Conservation (phyloP, 1,140 invertebrate genomes). For the Drosophila jambulina region DNA sequence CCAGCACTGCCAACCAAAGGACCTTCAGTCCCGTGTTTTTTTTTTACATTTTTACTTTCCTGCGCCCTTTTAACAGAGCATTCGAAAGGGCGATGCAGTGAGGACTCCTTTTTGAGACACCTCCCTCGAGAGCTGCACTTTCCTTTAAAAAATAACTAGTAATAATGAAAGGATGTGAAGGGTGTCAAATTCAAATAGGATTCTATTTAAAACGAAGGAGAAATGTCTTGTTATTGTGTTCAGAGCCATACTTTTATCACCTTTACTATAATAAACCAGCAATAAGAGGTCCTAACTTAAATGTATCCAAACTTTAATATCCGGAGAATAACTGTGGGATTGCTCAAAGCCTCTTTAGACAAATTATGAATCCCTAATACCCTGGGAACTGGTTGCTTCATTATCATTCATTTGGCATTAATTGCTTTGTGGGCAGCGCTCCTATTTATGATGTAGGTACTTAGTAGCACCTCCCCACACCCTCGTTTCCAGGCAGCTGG, state of each 20-base stretch:
- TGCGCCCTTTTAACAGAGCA: slow-evolving; percentile 6
- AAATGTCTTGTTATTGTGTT: background rate
- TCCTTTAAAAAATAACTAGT: background rate
- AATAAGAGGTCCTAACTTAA: background rate
- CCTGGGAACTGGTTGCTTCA: slow-evolving; percentile 1
- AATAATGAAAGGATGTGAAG: background rate
- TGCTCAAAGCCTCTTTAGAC: slow-evolving; percentile 23
- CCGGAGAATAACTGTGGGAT: slow-evolving; percentile 15
- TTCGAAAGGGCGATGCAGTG: background rate
- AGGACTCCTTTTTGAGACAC: background rate
- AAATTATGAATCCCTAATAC: background rate
- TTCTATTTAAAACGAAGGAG: background rate
- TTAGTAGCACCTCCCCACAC: slow-evolving; percentile 6
- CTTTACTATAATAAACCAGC: too few species aligned
- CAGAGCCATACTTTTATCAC: too few species aligned
- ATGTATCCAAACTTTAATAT: slow-evolving; percentile 2
- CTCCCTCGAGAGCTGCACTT: background rate
- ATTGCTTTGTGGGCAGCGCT: slow-evolving; percentile 11
- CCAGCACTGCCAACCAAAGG: slow-evolving; percentile 23
- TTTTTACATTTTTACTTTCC: slow-evolving; percentile 16
- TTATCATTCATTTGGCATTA: slow-evolving; percentile 40
- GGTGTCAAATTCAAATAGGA: background rate
- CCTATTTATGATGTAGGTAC: slow-evolving; percentile 6
- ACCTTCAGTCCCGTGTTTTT: background rate
- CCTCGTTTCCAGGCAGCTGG: slow-evolving; percentile 15